Base-by-base conservation (phyloP, 1,140 invertebrate species). In the Chrysoperla carnea region DNA sequence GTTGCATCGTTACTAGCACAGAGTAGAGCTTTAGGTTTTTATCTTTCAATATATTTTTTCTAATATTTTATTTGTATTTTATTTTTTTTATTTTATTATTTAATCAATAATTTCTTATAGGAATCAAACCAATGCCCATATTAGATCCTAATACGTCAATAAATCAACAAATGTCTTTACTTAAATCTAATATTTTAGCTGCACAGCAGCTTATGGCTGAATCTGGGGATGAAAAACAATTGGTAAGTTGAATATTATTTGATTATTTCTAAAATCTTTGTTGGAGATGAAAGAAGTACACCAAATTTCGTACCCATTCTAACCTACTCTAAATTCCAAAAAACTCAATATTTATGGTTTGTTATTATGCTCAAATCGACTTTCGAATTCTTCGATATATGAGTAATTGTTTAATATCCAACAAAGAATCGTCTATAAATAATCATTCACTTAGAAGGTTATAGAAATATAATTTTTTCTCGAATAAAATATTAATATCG, bases 1-100 rank as follows among this genome's bases (percentile, higher is more conserved):
- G 86, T 90, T 0, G 86, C 86, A 0, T 88, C 84, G 15, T 60
- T 90, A 27, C 60, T 90, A 15, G 84, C 84, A 0, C 83, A 87
- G 61, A 84, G 81, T 50, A 65, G 84, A 49, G 83, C 82, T 1
- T 67, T 87, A 13, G 82, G 83, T 1, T 59, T 70, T 4, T 45
- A 37, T 33, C 6, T 44, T 3, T 23, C 9, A 23, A 14, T 43
- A 38, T 13, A 28, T 43, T 8, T 9, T 23, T 23, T 3, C 6
- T 3, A 23, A 3, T 3, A 3, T 23, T 23, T 23, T 3, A 39
- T 9, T 39, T 38, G 31, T 29, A 8, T 4, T 41, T 12, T 23
- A n/a, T 36, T 36, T 41, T 41, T 11, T 2, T 23, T 23, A 23
- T 23, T 23, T 23, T 23, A 23, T 23, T 23, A 23, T 23, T 23